Evolutionary conservation across 2,797 vertebrate genomes (phyloP), one percentile per base, ranked within the genome.

Genomic region (Danionella dracula): DNA sequence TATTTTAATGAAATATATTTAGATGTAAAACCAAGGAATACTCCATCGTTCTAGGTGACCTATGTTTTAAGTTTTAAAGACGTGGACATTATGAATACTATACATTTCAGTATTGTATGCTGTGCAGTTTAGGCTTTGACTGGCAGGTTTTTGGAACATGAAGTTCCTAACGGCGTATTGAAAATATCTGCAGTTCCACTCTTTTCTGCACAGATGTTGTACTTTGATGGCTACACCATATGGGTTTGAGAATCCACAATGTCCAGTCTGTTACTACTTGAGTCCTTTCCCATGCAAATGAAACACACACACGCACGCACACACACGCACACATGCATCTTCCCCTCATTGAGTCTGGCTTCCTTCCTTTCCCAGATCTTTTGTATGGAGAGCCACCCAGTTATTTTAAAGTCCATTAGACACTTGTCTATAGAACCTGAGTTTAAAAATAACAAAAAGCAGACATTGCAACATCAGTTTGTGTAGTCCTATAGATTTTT

Each of bases 321-420:
- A 60, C 45, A 45, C 12, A 54, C 44, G 20, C 21, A 54, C 2
- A 59, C n/a, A 68, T 37, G 42, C 19, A 44, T 31, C 50, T 73
- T 73, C 67, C 68, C 58, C 54, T 76, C 54, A 73, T 68, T 76
- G 58, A 77, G 50, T 29, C 11, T 40, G 7, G 23, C 41, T 71
- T 73, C 71, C 68, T 73, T 73, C 68, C 68, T 49, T 16, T 27
- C 27, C 51, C 48, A 46, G 29, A 32, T 45, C 35, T 37, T 50
- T 50, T 23, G 31, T 35, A 13, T n/a, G 23, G 38, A 64, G 54
- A 69, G 55, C 46, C 56, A 49, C 53, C 53, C 63, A 66, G 29
- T 60, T 57, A 42, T 55, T 48, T 37, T 53, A 68, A 58, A 68
- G 54, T 45, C 13, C 42, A 65, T 66, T 62, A 61, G 60, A 4